Conservation (phyloP, 2,113 vertebrate genomes). For the Carassius auratus region DNA sequence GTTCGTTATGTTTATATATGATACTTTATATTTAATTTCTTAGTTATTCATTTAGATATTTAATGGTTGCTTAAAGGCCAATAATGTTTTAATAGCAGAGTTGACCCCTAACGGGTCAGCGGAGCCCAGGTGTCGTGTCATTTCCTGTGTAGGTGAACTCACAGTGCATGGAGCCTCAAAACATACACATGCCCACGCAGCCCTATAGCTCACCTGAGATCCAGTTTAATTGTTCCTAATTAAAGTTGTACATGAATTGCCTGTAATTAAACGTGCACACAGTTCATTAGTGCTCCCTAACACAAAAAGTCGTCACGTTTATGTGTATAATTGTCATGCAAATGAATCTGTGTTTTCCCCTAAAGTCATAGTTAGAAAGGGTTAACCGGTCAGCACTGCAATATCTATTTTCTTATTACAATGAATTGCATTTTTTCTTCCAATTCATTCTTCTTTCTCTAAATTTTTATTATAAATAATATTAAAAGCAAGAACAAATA, state of each 20-base stretch:
- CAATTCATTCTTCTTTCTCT: background rate
- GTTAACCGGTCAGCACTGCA: background rate
- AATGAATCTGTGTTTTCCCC: constrained; percentile 41
- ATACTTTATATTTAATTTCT: background rate
- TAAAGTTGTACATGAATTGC: constrained; percentile 57
- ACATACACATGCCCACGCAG: background rate
- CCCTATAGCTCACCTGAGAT: constrained; percentile 57
- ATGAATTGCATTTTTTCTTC: background rate
- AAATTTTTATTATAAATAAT: background rate
- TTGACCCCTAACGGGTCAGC: constrained; percentile 33
- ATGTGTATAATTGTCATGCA: constrained; percentile 52
- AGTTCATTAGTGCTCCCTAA: constrained; percentile 55
- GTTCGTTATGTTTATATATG: background rate
- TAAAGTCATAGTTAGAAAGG: constrained; percentile 2
- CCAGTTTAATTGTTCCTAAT: constrained; percentile 52
- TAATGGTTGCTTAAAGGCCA: constrained; percentile 44
- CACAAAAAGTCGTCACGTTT: constrained; percentile 50
- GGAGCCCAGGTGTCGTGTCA: constrained; percentile 40
- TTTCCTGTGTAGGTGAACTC: constrained; percentile 44
- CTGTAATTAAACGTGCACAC: constrained; percentile 59
- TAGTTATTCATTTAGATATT: background rate
- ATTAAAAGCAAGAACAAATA: background rate
- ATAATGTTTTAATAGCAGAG: constrained; percentile 15
- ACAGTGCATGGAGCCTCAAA: background rate
- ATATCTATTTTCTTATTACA: background rate